Conservation (phyloP, 1,140 invertebrate genomes). For the Potamilus streckersoni region DNA sequence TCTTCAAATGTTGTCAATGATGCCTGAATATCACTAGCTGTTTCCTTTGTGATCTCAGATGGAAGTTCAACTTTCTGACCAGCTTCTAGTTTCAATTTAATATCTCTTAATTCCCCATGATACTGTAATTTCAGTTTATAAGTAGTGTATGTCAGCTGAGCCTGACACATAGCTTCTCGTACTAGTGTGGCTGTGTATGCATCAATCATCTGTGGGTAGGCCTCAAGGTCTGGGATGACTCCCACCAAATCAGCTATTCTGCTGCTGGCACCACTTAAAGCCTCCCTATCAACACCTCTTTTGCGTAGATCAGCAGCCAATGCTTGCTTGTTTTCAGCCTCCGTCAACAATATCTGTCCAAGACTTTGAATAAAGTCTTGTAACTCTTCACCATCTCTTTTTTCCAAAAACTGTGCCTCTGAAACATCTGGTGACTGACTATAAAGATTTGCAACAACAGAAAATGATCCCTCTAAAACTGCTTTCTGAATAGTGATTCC, state of each 20-base stretch:
- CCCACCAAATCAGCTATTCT: constrained; percentile 30
- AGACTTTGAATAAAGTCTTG: constrained; percentile 35
- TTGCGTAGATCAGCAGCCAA: constrained; percentile 34
- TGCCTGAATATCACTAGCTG: constrained; percentile 50
- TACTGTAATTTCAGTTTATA: constrained; percentile 56
- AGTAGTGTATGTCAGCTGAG: constrained; percentile 57
- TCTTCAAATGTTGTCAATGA: constrained; percentile 54
- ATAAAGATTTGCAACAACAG: constrained; percentile 42
- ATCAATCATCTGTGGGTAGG: constrained; percentile 36
- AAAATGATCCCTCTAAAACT: constrained; percentile 37
- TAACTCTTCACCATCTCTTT: constrained; percentile 24
- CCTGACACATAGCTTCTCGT: constrained; percentile 53
- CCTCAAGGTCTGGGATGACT: constrained; percentile 40
- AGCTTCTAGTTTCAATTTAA: constrained; percentile 46
- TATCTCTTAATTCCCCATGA: constrained; percentile 46
- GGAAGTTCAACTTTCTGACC: constrained; percentile 35
- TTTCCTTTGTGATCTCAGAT: constrained; percentile 43
- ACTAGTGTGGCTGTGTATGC: constrained; percentile 45
- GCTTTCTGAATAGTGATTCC: constrained; percentile 50
- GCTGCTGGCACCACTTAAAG: constrained; percentile 2
- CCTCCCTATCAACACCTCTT: constrained; percentile 20
- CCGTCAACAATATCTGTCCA: constrained; percentile 43
- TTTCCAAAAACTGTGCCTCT: constrained; percentile 31
- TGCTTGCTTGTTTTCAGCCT: constrained; percentile 52
- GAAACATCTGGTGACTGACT: constrained; percentile 36